A percentile compares a stretch with the other conserved stretches of the same genome.
phyloP scores from a whole-genome alignment of 1,140 invertebrate species.

The Heterodera carotae region DNA sequence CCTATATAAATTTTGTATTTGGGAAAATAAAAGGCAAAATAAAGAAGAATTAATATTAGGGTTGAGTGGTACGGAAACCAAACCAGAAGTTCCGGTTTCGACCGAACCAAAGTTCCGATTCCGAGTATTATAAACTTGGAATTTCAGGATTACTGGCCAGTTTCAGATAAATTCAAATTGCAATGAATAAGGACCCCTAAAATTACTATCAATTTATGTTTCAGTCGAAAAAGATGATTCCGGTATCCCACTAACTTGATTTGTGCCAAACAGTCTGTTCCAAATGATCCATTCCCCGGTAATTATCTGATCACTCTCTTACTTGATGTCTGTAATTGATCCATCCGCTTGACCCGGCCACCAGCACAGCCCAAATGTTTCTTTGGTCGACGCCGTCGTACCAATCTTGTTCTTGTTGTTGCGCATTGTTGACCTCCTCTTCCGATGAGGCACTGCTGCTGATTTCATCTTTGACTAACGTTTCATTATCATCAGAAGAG shows the following conservation, averaged over 20 bases:
- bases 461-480: too few species aligned
- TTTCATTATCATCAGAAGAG: background rate
- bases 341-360: constrained; percentile 71
- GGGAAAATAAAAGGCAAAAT: too few species aligned
- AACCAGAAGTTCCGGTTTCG: too few species aligned
- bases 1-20: constrained; percentile 66
- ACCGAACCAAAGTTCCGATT: too few species aligned
- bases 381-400: constrained; percentile 38
- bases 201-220: too few species aligned
- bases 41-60: constrained; percentile 67
- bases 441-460: background rate
- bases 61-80: too few species aligned
- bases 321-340: constrained; percentile 73
- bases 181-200: too few species aligned
- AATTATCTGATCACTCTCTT: background rate
- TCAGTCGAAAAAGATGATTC: too few species aligned
- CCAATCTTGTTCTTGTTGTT: background rate
- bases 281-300: too few species aligned
- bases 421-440: background rate
- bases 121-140: constrained; percentile 73
- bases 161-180: too few species aligned
- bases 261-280: too few species aligned
- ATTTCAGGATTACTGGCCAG: constrained; percentile 67
- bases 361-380: constrained; percentile 71
- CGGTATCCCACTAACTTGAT: too few species aligned